phyloP scores from a whole-genome alignment of 2,888 invertebrate species.

The Athripsodes cinereus region DNA sequence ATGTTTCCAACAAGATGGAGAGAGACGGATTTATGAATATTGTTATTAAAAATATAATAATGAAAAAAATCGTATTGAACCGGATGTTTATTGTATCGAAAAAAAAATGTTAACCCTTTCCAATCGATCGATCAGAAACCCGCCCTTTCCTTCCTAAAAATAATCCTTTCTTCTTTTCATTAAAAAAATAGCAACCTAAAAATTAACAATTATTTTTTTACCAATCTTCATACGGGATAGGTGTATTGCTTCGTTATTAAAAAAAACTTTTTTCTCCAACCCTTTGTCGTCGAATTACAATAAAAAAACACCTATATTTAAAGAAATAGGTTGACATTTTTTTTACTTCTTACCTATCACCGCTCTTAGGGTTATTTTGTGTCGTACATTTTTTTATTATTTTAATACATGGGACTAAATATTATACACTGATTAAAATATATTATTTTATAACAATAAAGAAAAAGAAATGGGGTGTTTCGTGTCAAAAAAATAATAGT shows the following conservation, averaged over 20 bases:
- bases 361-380: constrained; percentile 4
- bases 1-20: too few species aligned
- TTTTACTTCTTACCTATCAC: constrained; percentile 22
- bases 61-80: constrained; percentile 46
- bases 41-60: too few species aligned
- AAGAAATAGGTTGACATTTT: constrained; percentile 26
- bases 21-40: constrained; percentile 51
- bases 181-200: constrained; percentile 15
- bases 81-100: constrained; percentile 48
- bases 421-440: constrained; percentile 18
- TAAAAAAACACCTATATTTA: constrained; percentile 8
- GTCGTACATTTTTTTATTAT: too few species aligned
- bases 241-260: constrained; percentile 14
- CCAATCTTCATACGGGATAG: constrained; percentile 9
- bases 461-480: not conserved
- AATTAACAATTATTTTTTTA: constrained; percentile 20
- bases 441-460: constrained; percentile 13
- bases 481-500: constrained; percentile 15
- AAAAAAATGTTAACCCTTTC: constrained; percentile 44
- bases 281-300: constrained; percentile 14
- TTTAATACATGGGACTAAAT: constrained; percentile 20
- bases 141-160: constrained; percentile 20
- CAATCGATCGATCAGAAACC: constrained; percentile 39
- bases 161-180: constrained; percentile 9
- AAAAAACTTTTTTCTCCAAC: constrained; percentile 12